Evolutionary conservation across 92 coral and sea anemone genomes (phyloP), one percentile per base, ranked within the genome.

Genomic region (Paragorgia papillata): DNA sequence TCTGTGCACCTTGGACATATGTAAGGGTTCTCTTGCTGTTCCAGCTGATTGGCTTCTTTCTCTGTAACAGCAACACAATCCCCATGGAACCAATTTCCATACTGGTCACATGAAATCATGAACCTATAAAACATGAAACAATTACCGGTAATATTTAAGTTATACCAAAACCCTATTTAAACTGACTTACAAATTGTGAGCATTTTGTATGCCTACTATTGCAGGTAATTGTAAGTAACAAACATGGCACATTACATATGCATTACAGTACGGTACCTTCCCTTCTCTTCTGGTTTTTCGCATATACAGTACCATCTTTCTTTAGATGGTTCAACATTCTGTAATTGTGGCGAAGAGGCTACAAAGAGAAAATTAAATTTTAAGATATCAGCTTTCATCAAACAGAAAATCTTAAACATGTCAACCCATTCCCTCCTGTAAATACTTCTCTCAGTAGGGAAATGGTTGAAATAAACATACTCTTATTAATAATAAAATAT

Each of bases 91-190:
- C 69, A 80, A 15, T 28, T 27, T 22, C 68, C 65, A 68, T 75
- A 78, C 29, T 78, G 83, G 46, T 78, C 83, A 65, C 83, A 65
- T 19, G 75, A 67, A 29, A 78, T 78, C 83, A 53, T 78, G 19
- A 78, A 78, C 75, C 83, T 78, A 32, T 7, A 39, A 71, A 14
- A 21, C 10, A 59, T 3, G 7, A 2, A 21, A 24, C 9, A 13
- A n/a, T n/a, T n/a, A n/a, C n/a, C n/a, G n/a, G n/a, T 32, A 26
- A 26, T 19, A 61, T 6, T 37, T 37, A 37, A n/a, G n/a, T 37
- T 37, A 61, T 61, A 18, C 39, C 31, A 25, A n/a, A 17, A 28
- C 26, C 19, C 30, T 37, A 37, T 37, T 37, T 4, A 5, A 37
- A 37, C 43, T 37, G 43, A 37, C 5, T 12, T 4, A 5, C 5